Conservation (phyloP, 2,888 invertebrate species). For the Cylloceria caligata region DNA sequence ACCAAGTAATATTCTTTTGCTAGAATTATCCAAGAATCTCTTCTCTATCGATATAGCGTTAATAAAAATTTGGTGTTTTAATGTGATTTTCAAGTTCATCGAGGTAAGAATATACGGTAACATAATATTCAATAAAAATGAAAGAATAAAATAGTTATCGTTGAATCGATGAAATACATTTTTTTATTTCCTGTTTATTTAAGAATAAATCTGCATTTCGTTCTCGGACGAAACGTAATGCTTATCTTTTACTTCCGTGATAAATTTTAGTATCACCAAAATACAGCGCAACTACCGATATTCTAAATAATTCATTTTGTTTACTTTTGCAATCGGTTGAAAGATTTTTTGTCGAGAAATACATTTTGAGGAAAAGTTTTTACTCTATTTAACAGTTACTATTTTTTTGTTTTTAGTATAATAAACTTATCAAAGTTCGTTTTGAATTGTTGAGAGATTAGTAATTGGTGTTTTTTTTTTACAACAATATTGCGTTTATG, state of each 20-base stretch:
- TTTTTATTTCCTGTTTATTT: too few relatives aligned
- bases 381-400: background rate
- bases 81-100: background rate
- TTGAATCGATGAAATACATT: too few relatives aligned
- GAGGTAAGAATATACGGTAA: background rate
- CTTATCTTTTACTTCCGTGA: background rate
- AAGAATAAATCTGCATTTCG: background rate
- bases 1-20: slow-evolving; percentile 54
- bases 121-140: background rate
- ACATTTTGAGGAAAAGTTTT: background rate
- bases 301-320: background rate
- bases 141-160: background rate
- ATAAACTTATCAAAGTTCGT: background rate
- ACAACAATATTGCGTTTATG: too few relatives aligned
- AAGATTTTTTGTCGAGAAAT: background rate
- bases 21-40: slow-evolving; percentile 1
- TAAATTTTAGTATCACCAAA: too few relatives aligned
- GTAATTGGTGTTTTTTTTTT: too few relatives aligned
- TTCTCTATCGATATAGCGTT: background rate
- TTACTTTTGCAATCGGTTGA: background rate
- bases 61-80: background rate
- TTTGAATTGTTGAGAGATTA: too few relatives aligned
- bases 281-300: too few relatives aligned
- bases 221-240: background rate
- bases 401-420: background rate